Conservation (phyloP, 2,113 vertebrate genomes). For the Tyto alba region DNA sequence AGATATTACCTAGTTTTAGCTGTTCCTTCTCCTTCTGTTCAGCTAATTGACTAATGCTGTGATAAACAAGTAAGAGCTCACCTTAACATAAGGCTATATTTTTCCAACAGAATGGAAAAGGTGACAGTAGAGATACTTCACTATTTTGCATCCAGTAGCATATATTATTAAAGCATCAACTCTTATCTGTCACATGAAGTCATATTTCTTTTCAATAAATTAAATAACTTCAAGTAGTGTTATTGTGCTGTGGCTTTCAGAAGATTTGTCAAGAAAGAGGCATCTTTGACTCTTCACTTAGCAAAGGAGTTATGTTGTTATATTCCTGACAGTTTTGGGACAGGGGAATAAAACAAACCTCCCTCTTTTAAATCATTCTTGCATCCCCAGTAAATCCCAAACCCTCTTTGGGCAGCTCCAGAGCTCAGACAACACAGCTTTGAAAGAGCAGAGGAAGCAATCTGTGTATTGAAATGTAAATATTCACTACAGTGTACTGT, state of each 20-base stretch:
- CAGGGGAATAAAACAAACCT: neutral
- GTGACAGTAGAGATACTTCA: neutral
- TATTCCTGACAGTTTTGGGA: neutral
- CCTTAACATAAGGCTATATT: neutral
- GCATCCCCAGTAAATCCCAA: neutral
- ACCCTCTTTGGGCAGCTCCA: neutral
- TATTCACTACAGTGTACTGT: neutral
- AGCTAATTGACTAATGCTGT: neutral
- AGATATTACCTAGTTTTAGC: neutral
- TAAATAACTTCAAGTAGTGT: neutral
- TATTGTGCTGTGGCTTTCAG: neutral
- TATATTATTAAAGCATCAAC: constrained; percentile 1
- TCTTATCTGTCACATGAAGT: neutral
- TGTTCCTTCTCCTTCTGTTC: neutral
- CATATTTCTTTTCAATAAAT: constrained; percentile 5
- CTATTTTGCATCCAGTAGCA: neutral
- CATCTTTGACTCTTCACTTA: constrained; percentile 2
- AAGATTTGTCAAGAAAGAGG: neutral
- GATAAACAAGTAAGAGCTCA: neutral
- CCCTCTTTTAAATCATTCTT: neutral
- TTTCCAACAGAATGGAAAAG: neutral
- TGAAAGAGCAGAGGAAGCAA: constrained; percentile 29
- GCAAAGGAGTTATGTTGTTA: neutral
- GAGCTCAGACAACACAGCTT: neutral
- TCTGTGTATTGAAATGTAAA: constrained; percentile 41